Evolutionary conservation across 2,888 invertebrate genomes (phyloP), one percentile per base, ranked within the genome.

Genomic region (Cheilosia pagana): DNA sequence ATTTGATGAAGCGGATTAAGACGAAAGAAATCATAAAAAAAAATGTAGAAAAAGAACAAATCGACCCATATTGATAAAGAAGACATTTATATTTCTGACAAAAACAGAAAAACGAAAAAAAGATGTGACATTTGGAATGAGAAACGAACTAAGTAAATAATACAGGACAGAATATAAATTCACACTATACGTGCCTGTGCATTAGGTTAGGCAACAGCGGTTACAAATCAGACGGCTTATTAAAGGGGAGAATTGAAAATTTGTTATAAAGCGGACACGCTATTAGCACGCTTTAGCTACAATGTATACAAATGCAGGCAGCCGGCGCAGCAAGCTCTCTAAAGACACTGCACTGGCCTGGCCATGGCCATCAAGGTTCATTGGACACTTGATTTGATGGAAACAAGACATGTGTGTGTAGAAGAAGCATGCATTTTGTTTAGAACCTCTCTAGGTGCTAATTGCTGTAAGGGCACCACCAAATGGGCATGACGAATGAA

Each of bases 51-150:
- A 78, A 53, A 57, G 12, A 70, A 57, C 45, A 65, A 59, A 59
- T 79, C 74, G 68, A 74, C 62, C 74, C 68, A 81, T 68, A 57
- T 68, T 79, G 67, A 72, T 60, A 65, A 74, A 67, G 23, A 45
- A 60, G 53, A 67, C 53, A 63, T 74, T 74, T 55, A 74, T 52
- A 41, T n/a, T 52, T 52, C 19, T 28, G 8, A n/a, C 7, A 21
- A 53, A 10, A 41, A 53, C 5, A 25, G 5, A 25, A 25, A 25
- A 25, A 25, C 25, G 25, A 14, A 55, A 45, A 45, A 21, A n/a
- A 14, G 28, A 16, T 45, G 16, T 45, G 16, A 19, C 16, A 52
- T 16, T 25, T 48, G 14, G 41, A 14, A 53, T 65, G 39, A 39
- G 3, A 41, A 16, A 16, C 39, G 35, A 31, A 14, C 65, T 52